These are phyloP conservation scores for Patella pellucida DNA, from an alignment of 2,888 invertebrate genomes.

Conservation along the genomic window DNA sequence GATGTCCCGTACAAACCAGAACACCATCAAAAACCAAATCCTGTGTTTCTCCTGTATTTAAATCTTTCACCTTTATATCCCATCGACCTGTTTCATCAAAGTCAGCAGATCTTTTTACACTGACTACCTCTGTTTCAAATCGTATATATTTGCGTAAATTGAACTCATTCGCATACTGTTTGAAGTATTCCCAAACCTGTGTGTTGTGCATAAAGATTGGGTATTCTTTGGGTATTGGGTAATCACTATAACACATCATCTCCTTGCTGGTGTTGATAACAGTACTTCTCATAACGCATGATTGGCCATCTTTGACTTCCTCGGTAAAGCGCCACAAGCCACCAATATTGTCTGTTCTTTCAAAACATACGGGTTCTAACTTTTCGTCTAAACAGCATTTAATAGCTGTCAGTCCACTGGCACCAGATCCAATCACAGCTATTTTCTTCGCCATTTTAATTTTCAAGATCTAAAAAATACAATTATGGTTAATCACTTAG, in stretches of 20 bases:
- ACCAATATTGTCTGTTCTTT: conserved; percentile 59
- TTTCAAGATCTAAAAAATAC: no score
- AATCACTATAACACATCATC: conserved; percentile 69
- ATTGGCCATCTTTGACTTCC: conserved; percentile 47
- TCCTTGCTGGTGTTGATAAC: conserved; percentile 67
- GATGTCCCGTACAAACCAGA: conserved; percentile 64
- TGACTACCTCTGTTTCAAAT: conserved; percentile 57
- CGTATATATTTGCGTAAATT: conserved; percentile 58
- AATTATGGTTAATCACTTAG: no score
- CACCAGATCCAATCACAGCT: conserved; percentile 60
- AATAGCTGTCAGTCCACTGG: conserved; percentile 59
- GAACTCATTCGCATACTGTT: conserved; percentile 65
- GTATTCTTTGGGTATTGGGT: conserved; percentile 66
- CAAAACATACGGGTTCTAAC: conserved; percentile 61
- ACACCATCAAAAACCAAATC: conserved; percentile 55
- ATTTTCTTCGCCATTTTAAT: conserved; percentile 36
- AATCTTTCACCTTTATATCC: conserved; percentile 47
- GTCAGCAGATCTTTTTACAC: conserved; percentile 40
- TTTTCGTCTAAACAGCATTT: conserved; percentile 64
- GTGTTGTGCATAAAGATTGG: conserved; percentile 70
- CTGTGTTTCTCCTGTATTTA: conserved; percentile 39
- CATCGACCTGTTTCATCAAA: conserved; percentile 59
- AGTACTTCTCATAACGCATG: conserved; percentile 65
- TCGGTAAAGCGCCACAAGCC: conserved; percentile 66
- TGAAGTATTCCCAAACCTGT: conserved; percentile 58